Evolutionary conservation across 2,113 vertebrate genomes (phyloP), one percentile per base, ranked within the genome.

Genomic region (Ceyx margarethae): DNA sequence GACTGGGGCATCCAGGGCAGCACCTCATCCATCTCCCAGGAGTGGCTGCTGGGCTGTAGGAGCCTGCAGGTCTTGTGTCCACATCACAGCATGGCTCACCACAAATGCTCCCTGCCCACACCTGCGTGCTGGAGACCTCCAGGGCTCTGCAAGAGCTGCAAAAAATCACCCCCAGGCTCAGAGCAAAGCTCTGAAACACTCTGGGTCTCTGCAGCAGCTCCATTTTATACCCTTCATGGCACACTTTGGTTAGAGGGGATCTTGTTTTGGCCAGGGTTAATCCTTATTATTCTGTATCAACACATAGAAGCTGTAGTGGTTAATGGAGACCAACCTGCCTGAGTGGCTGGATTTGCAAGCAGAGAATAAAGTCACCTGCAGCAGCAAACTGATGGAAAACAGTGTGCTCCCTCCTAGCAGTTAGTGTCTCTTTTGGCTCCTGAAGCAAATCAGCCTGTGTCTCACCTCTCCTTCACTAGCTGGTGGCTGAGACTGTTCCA

Each of bases 61-160:
- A 43, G 19, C 7, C 46, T 17, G 26, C 28, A 19, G 81, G 19
- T 43, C 23, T 45, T 5, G 1, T 5, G 19, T 15, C 60, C 22
- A 40, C 15, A 11, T 29, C 11, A 19, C 86, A 50, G 18, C 6
- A 12, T 43, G 56, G 48, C 35, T 54, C 42, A 40, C 33, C 8
- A 0, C 3, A 16, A 62, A 7, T 13, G 13, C 45, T 54, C 25
- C 20, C 22, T 33, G 7, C 21, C 5, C 33, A 3, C 6, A 10
- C 2, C 23, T n/a, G 40, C 4, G 0, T 15, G 35, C 10, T 26
- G 2, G 50, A 10, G 2, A 6, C 4, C 5, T 58, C 6, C 23
- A 58, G 43, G 48, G 3, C 28, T 43, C 16, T 23, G 9, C 5
- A 57, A 42, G 43, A 53, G 19, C 2, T 48, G 11, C 2, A 57